These are phyloP conservation scores for Hydriomena furcata DNA, from an alignment of 2,888 invertebrate species.

Conservation along the genomic window DNA sequence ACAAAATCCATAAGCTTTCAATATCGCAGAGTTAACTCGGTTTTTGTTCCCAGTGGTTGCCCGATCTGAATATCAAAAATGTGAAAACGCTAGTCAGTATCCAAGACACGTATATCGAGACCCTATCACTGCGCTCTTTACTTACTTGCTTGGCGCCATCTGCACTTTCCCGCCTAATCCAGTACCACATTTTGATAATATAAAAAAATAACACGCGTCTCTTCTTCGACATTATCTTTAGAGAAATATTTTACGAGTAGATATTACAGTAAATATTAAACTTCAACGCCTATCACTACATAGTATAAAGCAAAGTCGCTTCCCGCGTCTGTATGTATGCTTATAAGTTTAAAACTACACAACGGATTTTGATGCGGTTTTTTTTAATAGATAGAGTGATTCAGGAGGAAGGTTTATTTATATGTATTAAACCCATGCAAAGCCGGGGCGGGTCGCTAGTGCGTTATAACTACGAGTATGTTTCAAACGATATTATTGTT, in stretches of 20 bases:
- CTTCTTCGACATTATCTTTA: slow-evolving; percentile 33
- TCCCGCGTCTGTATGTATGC: no score
- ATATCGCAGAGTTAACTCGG: slow-evolving; percentile 78
- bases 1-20: slow-evolving; percentile 82
- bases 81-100: slow-evolving; percentile 78
- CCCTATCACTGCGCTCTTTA: slow-evolving; percentile 82
- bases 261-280: neutral
- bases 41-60: slow-evolving; percentile 79
- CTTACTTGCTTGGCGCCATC: slow-evolving; percentile 79
- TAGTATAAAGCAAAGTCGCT: no score
- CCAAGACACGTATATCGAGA: slow-evolving; percentile 80
- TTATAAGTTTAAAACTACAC: no score
- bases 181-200: slow-evolving; percentile 77
- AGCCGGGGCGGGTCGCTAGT: no score
- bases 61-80: slow-evolving; percentile 83
- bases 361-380: no score
- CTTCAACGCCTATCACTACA: no score
- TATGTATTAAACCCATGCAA: no score
- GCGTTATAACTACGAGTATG: no score
- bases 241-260: no score
- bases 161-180: slow-evolving; percentile 79
- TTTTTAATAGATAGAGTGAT: no score
- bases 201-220: slow-evolving; percentile 59
- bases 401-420: no score
- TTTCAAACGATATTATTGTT: slow-evolving; percentile 16